Percentiles rank a stretch among this genome's conserved stretches.
phyloP scores from a whole-genome alignment of 2,113 vertebrate species.

The Hippocampus mohnikei region DNA sequence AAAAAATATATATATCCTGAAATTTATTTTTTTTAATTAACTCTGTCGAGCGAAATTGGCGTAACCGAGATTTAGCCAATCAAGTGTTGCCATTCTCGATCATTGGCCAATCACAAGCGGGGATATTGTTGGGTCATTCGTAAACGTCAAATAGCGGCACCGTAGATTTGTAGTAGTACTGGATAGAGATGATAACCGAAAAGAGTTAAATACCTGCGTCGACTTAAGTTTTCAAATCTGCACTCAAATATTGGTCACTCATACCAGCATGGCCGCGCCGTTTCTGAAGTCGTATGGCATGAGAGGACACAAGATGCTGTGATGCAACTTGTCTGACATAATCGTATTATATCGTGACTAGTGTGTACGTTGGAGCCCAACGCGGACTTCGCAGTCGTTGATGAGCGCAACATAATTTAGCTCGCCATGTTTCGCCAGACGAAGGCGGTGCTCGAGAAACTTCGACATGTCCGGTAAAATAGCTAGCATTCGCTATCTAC shows the following conservation, averaged over 20 bases:
- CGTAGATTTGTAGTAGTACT: not conserved
- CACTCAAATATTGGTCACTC: not conserved
- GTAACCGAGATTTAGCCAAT: not conserved
- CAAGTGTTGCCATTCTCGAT: not conserved
- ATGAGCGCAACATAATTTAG: too few relatives aligned
- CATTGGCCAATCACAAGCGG: not conserved
- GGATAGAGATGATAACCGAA: not conserved
- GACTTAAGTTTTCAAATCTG: not conserved
- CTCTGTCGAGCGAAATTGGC: too few relatives aligned
- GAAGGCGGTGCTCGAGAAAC: conserved; percentile 53
- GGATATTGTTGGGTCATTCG: not conserved
- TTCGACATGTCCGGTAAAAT: conserved; percentile 60
- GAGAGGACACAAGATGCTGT: not conserved
- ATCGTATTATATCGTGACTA: not conserved
- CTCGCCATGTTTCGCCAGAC: conserved; percentile 63
- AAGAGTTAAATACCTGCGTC: too few relatives aligned
- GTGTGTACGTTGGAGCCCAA: not conserved
- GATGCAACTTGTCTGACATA: not conserved
- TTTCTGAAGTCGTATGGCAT: not conserved
- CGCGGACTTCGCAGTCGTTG: not conserved
- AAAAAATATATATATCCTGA: too few relatives aligned
- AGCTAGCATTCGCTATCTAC: not conserved
- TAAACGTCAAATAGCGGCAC: not conserved
- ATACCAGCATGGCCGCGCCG: not conserved
- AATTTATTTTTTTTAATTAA: too few relatives aligned